Percentiles rank a stretch among this genome's conserved stretches.
Conservation (phyloP, 2,797 vertebrate species). For the Antennarius maculatus region DNA sequence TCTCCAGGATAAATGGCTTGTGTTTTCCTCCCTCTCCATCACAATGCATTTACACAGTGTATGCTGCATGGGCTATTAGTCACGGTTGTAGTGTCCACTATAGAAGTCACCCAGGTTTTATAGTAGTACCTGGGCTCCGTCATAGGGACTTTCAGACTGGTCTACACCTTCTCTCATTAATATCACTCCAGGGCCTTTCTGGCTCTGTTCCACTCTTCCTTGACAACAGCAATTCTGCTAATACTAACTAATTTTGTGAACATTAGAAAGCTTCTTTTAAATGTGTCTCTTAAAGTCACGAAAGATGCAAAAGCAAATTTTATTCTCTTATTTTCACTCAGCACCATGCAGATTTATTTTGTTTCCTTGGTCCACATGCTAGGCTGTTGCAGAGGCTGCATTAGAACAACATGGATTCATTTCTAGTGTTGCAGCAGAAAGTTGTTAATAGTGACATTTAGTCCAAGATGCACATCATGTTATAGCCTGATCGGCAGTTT, state of each 20-base stretch:
- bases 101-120: conserved; percentile 23
- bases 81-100: conserved; percentile 25
- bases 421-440: too few species aligned
- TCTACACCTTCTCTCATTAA: conserved; percentile 42
- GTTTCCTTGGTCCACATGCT: background rate
- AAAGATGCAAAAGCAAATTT: conserved; percentile 6
- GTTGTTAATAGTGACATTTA: too few species aligned
- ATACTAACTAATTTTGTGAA: conserved; percentile 40
- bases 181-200: conserved; percentile 50
- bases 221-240: conserved; percentile 31
- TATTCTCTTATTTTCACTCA: background rate
- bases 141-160: conserved; percentile 32
- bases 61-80: conserved; percentile 56
- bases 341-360: background rate
- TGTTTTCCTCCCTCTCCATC: conserved; percentile 58
- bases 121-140: conserved; percentile 34
- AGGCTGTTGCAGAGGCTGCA: too few species aligned
- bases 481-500: background rate
- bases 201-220: conserved; percentile 33
- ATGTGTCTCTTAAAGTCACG: conserved; percentile 8
- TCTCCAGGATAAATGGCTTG: conserved; percentile 59
- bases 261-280: conserved; percentile 8
- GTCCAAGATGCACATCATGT: too few species aligned
- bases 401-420: too few species aligned
- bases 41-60: conserved; percentile 57